Percentiles rank a stretch among this genome's conserved stretches.
phyloP scores from a whole-genome alignment of 2,113 vertebrate genomes.

The Zingel zingel region DNA sequence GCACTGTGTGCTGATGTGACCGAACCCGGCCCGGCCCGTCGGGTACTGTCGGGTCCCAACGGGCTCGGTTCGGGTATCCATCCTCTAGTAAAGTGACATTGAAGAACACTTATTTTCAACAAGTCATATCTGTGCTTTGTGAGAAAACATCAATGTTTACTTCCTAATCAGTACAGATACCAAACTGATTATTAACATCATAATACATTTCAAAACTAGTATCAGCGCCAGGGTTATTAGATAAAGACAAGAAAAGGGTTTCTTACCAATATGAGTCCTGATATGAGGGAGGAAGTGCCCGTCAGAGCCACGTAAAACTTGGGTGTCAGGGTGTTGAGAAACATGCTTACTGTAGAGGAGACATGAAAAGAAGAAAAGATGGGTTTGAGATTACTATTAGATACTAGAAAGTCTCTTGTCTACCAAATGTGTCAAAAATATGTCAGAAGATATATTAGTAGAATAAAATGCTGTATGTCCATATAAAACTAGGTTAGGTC shows the following conservation, averaged over 20 bases:
- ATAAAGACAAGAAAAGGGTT: not conserved
- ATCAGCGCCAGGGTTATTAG: not conserved
- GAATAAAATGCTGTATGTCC: slow-evolving; percentile 21
- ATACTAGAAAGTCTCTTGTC: not conserved
- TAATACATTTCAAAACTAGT: not conserved
- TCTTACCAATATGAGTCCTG: slow-evolving; percentile 98
- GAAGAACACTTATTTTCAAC: not conserved
- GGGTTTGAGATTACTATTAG: not conserved
- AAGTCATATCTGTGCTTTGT: not conserved
- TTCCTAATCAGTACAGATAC: not conserved
- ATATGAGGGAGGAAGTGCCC: slow-evolving; percentile 98
- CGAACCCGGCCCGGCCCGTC: too few species aligned
- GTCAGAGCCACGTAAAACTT: slow-evolving; percentile 99
- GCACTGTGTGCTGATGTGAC: too few species aligned
- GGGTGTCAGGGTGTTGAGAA: slow-evolving; percentile 98
- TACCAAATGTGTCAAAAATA: not conserved
- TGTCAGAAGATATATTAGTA: slow-evolving; percentile 9
- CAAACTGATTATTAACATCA: too few species aligned
- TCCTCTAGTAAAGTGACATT: too few species aligned
- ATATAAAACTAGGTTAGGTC: slow-evolving; percentile 16
- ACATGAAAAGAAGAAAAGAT: slow-evolving; percentile 63
- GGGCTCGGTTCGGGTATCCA: too few species aligned
- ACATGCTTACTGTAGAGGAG: slow-evolving; percentile 94
- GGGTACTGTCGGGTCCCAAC: too few species aligned
- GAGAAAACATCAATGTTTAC: not conserved